Conservation (phyloP, 1,140 invertebrate genomes). For the Pseudobourletiella spinata region DNA sequence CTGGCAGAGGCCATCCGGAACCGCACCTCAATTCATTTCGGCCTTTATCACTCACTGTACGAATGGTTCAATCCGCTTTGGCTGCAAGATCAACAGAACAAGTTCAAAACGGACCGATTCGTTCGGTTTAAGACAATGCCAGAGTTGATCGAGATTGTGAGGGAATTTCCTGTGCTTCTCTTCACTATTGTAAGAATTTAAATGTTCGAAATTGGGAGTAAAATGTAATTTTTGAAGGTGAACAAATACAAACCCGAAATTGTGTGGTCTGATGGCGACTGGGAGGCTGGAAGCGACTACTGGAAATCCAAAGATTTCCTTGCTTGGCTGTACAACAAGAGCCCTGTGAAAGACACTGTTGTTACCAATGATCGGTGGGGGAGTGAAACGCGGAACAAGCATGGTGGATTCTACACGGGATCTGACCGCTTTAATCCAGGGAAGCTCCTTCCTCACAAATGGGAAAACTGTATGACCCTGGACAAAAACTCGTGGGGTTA, state of each 20-base stretch:
- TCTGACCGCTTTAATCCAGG: slow-evolving; percentile 46
- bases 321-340: slow-evolving; percentile 21
- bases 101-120: slow-evolving; percentile 42
- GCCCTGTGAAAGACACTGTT: slow-evolving; percentile 46
- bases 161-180: neutral
- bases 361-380: slow-evolving; percentile 54
- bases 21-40: slow-evolving; percentile 42
- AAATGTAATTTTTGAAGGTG: neutral
- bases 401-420: slow-evolving; percentile 50
- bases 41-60: slow-evolving; percentile 47
- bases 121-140: slow-evolving; percentile 37
- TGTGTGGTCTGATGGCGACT: slow-evolving; percentile 54
- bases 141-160: slow-evolving; percentile 38
- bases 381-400: slow-evolving; percentile 43
- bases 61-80: slow-evolving; percentile 46
- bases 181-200: neutral
- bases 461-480: slow-evolving; percentile 88
- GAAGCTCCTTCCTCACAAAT: slow-evolving; percentile 45
- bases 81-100: slow-evolving; percentile 27
- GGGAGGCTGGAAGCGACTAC: slow-evolving; percentile 42
- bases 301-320: slow-evolving; percentile 37
- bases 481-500: slow-evolving; percentile 87
- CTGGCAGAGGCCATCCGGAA: slow-evolving; percentile 41
- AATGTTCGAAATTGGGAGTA: neutral
- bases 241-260: slow-evolving; percentile 41